Base-by-base conservation (phyloP, 2,888 invertebrate genomes). In the Caenorhabditis parvicauda region DNA sequence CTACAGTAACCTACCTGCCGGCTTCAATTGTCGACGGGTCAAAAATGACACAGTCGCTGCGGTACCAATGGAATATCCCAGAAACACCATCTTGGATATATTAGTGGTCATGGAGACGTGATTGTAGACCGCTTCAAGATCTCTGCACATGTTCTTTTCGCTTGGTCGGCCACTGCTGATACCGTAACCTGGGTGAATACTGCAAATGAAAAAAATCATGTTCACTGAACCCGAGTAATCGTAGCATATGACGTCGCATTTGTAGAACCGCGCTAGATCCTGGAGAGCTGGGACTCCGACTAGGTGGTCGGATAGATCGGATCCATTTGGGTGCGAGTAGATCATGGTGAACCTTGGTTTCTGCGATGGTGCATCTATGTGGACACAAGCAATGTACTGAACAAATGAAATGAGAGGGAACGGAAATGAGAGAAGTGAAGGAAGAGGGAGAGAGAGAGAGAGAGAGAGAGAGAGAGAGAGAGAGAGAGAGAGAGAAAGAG, bases 211-310 rank as follows among this genome's bases (percentile, higher is more conserved):
- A n/a, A n/a, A n/a, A n/a, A n/a, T n/a, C n/a, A n/a, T n/a, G n/a
- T n/a, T n/a, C n/a, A n/a, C n/a, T n/a, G n/a, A n/a, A n/a, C 76
- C 76, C 25, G 64, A 58, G 56, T 76, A 76, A 51, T 76, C 76
- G 54, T 70, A 76, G 32, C 67, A 58, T 45, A 71, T 59, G 5
- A 76, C 64, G 37, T 75, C 69, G 43, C 71, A 70, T 29, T 64
- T 42, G 29, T 69, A 66, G 58, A 66, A 74, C 7, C 58, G 37
- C 1, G 71, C 66, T 29, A 71, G 39, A 41, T 71, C 71, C 12
- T 43, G 22, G 4, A 71, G 46, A 2, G 53, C 56, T 2, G 71
- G 71, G 2, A 64, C 50, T 12, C 67, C 67, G 29, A 61, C 38
- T 17, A 75, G 53, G 41, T 72, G 72, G 44, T 75, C 75, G 19